Conservation (phyloP, 2,888 invertebrate species). For the Biston stratarius region DNA sequence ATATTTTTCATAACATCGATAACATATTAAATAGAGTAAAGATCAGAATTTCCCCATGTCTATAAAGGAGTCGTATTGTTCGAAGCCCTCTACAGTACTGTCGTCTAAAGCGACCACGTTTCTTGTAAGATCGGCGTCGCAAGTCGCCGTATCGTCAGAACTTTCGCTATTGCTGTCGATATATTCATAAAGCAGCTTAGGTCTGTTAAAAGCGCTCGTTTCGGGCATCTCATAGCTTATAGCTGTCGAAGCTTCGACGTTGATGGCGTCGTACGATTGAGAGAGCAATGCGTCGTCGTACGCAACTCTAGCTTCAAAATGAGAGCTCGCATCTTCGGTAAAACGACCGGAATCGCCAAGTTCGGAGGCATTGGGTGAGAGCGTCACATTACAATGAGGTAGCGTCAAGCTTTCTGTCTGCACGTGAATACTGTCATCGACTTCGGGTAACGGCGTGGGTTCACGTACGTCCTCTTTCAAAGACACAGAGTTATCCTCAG, state of each 20-base stretch:
- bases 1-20: slow-evolving; percentile 49
- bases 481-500: slow-evolving; percentile 73
- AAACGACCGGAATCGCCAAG: slow-evolving; percentile 76
- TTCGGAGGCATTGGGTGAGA: slow-evolving; percentile 73
- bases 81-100: slow-evolving; percentile 68
- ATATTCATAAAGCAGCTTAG: slow-evolving; percentile 66
- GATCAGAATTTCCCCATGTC: slow-evolving; percentile 83
- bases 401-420: slow-evolving; percentile 60
- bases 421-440: slow-evolving; percentile 56
- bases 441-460: slow-evolving; percentile 51
- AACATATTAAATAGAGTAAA: slow-evolving; percentile 46
- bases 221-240: slow-evolving; percentile 53
- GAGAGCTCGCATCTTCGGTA: slow-evolving; percentile 76
- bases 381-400: slow-evolving; percentile 60
- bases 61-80: slow-evolving; percentile 83
- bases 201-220: slow-evolving; percentile 42
- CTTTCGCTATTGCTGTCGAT: slow-evolving; percentile 75
- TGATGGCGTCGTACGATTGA: slow-evolving; percentile 69
- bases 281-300: slow-evolving; percentile 79
- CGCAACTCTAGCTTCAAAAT: slow-evolving; percentile 63
- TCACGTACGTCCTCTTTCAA: slow-evolving; percentile 57
- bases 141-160: slow-evolving; percentile 74
- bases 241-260: slow-evolving; percentile 58
- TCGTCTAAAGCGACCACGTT: slow-evolving; percentile 54
- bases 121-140: slow-evolving; percentile 57